Base-by-base conservation (phyloP, 2,888 invertebrate species). In the Tetropium fuscum region DNA sequence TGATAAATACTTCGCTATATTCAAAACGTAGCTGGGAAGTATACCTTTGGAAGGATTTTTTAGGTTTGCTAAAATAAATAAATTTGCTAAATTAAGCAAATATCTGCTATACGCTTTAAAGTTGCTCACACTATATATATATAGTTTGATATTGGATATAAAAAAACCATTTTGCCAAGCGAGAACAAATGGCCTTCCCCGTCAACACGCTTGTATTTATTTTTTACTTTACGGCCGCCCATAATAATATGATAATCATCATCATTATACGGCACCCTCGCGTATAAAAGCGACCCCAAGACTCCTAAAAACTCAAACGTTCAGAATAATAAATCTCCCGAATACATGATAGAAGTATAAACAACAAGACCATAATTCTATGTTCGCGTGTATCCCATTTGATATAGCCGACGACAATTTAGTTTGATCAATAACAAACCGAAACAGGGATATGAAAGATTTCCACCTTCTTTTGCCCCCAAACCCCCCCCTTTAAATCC, bases 371-470 rank as follows among this genome's bases (percentile, higher is more conserved):
- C 43, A 49, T 64, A 62, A 64, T 64, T 64, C 43, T 43, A 51
- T 16, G 63, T 60, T 69, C 60, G 69, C 69, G 69, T 69, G 69
- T 53, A 5, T 15, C 41, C 20, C 40, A 60, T 58, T 63, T 54
- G 67, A 66, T n/a, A 70, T 63, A 61, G 61, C 64, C 69, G 67
- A 69, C 68, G 71, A 68, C 69, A 66, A 69, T 60, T 65, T 43
- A 30, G 71, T 71, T 71, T 71, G 71, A 63, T 71, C 71, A 55
- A 71, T 71, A 71, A 53, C 47, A 58, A 49, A 51, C 43, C 48
- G 54, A 18, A 15, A 30, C 40, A 58, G 55, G 41, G 53, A 60
- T 45, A 43, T 45, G 49, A 51, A 64, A 60, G 66, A 66, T 61
- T 61, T 61, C 49, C 47, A 41, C 25, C 25, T 40, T 32, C 38